Evolutionary conservation across 2,797 vertebrate species (phyloP), one percentile per base, ranked within the genome.

Genomic region (Siniperca obscura): DNA sequence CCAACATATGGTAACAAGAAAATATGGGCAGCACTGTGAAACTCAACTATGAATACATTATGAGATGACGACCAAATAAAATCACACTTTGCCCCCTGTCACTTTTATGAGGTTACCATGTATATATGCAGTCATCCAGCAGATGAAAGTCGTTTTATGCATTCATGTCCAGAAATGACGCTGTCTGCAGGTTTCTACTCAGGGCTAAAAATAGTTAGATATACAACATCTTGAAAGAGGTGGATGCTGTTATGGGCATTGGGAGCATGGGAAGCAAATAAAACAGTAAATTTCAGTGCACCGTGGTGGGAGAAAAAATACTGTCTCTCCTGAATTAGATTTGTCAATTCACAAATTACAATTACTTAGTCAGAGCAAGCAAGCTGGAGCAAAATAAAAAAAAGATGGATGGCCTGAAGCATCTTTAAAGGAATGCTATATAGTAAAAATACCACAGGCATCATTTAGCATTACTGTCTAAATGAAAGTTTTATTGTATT

Each of bases 181-280:
- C 64, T 27, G 81, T 87, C 86, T 89, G 79, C 75, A 81, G 87
- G 60, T 86, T 90, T 83, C 55, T 62, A 38, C 67, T 70, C 66
- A 5, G 44, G 11, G 85, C 76, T 92, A 90, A 94, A 93, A 93
- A 91, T 90, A 95, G 81, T 42, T 34, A 44, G 80, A 81, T 81
- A 77, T 86, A 86, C 44, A 72, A 62, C 70, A 59, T 38, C 46
- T 52, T 16, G 21, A 61, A 53, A 48, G 53, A 52, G 34, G 64
- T 40, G 7, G 59, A 67, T 52, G 76, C 19, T 30, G 60, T 66
- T 76, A 71, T 62, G 64, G 57, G 27, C 25, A n/a, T 0, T 1
- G 53, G 44, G 70, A 84, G 73, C 67, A 7, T 27, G 48, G 69
- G 70, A 78, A 59, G 79, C 72, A 86, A 88, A 90, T 69, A 74